Evolutionary conservation across 2,888 invertebrate genomes (phyloP), one percentile per base, ranked within the genome.

Genomic region (Mythimna impura): DNA sequence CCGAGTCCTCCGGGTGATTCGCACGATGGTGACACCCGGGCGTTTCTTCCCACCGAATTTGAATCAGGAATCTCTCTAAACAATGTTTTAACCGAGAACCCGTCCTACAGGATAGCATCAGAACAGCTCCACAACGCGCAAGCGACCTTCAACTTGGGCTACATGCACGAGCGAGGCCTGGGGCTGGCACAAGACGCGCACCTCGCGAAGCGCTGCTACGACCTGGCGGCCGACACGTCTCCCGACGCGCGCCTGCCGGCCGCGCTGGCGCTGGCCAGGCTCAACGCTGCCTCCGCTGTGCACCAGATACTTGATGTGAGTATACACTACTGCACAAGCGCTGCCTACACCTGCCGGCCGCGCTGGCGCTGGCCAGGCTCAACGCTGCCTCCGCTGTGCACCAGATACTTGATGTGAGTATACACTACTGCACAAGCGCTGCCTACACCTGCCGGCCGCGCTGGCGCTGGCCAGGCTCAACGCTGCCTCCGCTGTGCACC

Each of bases 101-200:
- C 17, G 1, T 9, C 0, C 0, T 10, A 2, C 86, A 91, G 92
- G 84, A 89, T 92, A 79, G 92, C 92, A 3, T 91, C 91, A 0
- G 99, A 99, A 81, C 98, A 98, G 89, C 99, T 99, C 86, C 98
- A 99, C 92, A 99, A 98, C 93, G 99, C 99, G 0, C 99, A 99
- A 93, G 99, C 99, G 7, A 99, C 99, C 97, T 99, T 99, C 94
- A 99, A 99, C 96, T 97, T 99, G 81, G 99, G 99, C 36, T 99
- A 99, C 94, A 99, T 99, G 99, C 99, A 99, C 94, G 99, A 99
- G 94, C 98, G 98, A 85, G 99, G 99, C 0, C 96, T 99, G 36
- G 99, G 99, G 10, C 98, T 99, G 95, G 96, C 97, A 10, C 97
- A 97, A 71, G 98, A 99, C 96, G 97, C 99, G 90, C 99, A 99